phyloP scores from a whole-genome alignment of 2,113 vertebrate genomes.

The Pterocles gutturalis region DNA sequence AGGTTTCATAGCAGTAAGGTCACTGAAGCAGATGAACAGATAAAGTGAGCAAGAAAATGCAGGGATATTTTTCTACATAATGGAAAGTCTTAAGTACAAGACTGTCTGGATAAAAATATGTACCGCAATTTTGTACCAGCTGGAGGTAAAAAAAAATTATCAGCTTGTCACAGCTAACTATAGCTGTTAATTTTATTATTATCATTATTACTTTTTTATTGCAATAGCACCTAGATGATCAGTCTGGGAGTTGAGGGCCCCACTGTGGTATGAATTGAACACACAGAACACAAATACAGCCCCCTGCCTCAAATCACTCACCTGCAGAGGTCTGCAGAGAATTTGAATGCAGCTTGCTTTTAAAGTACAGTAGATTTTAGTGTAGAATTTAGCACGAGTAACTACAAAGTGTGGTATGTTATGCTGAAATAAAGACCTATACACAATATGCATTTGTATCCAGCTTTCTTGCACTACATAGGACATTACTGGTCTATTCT shows the following conservation, averaged over 20 bases:
- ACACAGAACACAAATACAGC: background rate
- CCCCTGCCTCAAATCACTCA: background rate
- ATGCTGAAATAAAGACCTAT: background rate
- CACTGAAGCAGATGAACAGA: constrained; percentile 28
- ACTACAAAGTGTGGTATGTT: background rate
- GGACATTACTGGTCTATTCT: background rate
- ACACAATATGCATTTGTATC: background rate
- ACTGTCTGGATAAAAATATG: constrained; percentile 67
- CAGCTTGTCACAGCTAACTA: constrained; percentile 66
- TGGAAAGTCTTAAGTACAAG: constrained; percentile 35
- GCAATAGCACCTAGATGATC: background rate
- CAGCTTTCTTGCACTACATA: background rate
- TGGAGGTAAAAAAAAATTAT: constrained; percentile 23
- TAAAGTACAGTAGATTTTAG: background rate
- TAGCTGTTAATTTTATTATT: constrained; percentile 72
- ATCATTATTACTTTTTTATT: constrained; percentile 21
- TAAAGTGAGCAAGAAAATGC: background rate
- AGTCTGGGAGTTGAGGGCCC: background rate
- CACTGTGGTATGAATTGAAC: background rate
- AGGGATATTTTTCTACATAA: background rate
- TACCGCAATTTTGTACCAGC: constrained; percentile 69
- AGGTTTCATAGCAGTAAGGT: background rate
- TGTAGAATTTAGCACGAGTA: fast-evolving
- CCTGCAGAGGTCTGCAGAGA: background rate
- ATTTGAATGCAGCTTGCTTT: background rate